Base-by-base conservation (phyloP, 2,797 vertebrate genomes). In the Smutsia temminckii region DNA sequence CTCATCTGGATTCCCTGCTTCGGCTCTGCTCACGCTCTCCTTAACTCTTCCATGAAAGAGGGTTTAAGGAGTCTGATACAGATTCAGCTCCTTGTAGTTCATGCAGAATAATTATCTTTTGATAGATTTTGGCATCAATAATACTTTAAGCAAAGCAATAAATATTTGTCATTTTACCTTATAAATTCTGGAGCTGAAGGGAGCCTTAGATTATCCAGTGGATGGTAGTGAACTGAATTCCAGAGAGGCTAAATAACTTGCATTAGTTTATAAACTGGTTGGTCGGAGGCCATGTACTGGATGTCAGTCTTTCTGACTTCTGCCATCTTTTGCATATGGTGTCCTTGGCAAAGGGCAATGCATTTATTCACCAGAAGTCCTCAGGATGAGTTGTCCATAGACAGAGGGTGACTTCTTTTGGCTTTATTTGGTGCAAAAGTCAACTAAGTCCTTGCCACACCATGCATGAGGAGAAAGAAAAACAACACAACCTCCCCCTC, bases 71-170 rank as follows among this genome's bases (percentile, higher is more conserved):
- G n/a, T 8, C 37, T 78, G 37, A 42, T 40, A 49, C 2, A 79
- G 23, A 66, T 72, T 71, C 32, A 64, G 3, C 13, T 42, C 7
- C 66, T 77, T 59, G 16, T 34, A 59, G 4, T 75, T 95, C 3
- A 20, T 59, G 14, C 1, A 85, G 6, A 91, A 57, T 37, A 75
- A 46, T 7, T 6, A 2, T 53, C 46, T 80, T 75, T 85, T 79
- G 57, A 53, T 74, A 93, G 59, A 91, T 34, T 94, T 91, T 17
- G 72, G 16, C 63, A 46, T 78, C 61, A 89, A 53, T 81, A 81
- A 78, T 32, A 59, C 12, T 75, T 92, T 91, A 80, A 88, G 23
- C 20, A 66, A 93, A 74, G 23, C 21, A 46, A 4, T 71, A 85
- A 34, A 1, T 86, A 63, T 61, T 69, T 72, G 25, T 63, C 83